Evolutionary conservation across 2,888 invertebrate genomes (phyloP), one percentile per base, ranked within the genome.

Genomic region (Cybosia mesomella): DNA sequence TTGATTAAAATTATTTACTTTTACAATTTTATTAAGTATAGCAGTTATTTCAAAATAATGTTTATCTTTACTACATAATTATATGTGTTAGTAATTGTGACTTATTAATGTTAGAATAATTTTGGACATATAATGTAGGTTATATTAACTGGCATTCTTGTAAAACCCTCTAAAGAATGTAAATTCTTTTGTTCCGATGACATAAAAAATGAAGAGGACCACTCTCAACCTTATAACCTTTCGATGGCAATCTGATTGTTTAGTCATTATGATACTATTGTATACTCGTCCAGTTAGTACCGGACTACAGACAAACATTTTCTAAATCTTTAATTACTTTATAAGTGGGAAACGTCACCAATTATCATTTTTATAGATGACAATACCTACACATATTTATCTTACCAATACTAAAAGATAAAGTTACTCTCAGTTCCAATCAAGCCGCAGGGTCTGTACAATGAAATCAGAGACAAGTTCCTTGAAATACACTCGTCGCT

Each of bases 401-500:
- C 32, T 66, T 24, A 39, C 61, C 53, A 58, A 59, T 72, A 67
- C 64, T 69, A 43, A 67, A 58, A 70, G 65, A 77, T 66, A 70
- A 77, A 77, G 76, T 76, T 79, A 64, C 67, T 63, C 72, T 72
- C 73, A 55, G 71, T 72, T 70, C 75, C 82, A 84, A 84, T 83
- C 77, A 81, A 77, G 77, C 71, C 69, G 60, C 54, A 61, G 64
- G 68, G 71, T 62, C 69, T 71, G 65, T 68, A 77, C 75, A 82
- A 81, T 71, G 67, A 80, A 81, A 82, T 85, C 77, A 84, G 72
- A 80, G 73, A 77, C 76, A 76, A 82, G 74, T 76, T 74, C 70
- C 73, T 75, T 71, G 72, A 71, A 74, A 72, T 74, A 75, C 67
- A 70, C 67, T 73, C 65, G 62, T 68, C 60, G 64, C 36, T 72